phyloP scores from a whole-genome alignment of 1,140 invertebrate genomes.

The Lepidostoma basale region DNA sequence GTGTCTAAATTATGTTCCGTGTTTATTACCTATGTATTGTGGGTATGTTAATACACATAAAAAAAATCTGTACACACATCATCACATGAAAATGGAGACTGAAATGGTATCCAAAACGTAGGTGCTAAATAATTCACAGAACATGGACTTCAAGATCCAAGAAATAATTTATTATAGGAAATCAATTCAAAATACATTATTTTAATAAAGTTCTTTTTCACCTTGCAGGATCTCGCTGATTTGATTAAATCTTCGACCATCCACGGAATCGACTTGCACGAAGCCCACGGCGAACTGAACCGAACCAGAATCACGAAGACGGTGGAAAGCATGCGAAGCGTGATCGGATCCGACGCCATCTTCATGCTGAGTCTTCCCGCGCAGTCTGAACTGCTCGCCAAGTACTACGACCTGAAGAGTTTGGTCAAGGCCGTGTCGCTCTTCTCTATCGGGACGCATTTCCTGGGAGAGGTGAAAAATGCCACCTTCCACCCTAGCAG shows the following conservation, averaged over 20 bases:
- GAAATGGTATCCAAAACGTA: background rate
- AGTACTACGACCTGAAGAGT: constrained; percentile 71
- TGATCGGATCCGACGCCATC: constrained; percentile 61
- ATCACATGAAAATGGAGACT: background rate
- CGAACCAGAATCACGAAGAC: constrained; percentile 64
- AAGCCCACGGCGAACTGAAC: constrained; percentile 63
- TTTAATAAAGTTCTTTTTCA: constrained; percentile 40
- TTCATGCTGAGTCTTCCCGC: constrained; percentile 67
- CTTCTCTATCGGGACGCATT: constrained; percentile 74
- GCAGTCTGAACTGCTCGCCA: constrained; percentile 68
- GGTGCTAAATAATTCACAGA: background rate
- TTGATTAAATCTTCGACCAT: constrained; percentile 62
- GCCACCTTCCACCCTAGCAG: constrained; percentile 77
- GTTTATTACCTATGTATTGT: background rate
- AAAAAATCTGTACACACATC: background rate
- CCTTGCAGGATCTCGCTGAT: constrained; percentile 59
- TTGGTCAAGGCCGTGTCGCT: constrained; percentile 68
- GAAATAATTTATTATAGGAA: background rate
- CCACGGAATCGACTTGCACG: constrained; percentile 70
- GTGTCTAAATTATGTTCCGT: no score
- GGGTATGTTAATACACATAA: background rate
- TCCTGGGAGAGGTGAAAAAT: constrained; percentile 68
- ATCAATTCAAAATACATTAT: background rate
- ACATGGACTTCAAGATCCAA: background rate
- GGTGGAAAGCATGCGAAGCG: constrained; percentile 63